A percentile compares a stretch with the other conserved stretches of the same genome.
These are phyloP conservation scores for Gymnodraco acuticeps DNA, from an alignment of 2,797 vertebrate genomes.

Conservation along the genomic window DNA sequence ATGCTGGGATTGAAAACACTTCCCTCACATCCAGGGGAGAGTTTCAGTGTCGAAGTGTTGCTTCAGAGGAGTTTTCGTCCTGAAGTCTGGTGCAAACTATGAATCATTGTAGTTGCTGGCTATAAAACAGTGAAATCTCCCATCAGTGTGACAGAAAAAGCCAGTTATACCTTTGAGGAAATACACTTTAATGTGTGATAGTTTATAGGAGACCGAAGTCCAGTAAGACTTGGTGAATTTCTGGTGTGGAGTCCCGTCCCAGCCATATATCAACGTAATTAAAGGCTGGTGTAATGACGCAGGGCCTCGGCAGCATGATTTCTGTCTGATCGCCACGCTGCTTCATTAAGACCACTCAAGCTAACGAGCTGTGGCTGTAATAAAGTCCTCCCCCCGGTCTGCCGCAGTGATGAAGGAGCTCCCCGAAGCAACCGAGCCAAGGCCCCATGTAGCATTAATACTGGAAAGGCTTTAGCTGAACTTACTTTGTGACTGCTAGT, in stretches of 20 bases:
- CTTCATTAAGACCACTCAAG: constrained; percentile 99
- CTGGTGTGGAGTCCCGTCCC: constrained; percentile 86
- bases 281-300: constrained; percentile 99
- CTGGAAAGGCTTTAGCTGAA: constrained; percentile 94
- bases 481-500: constrained; percentile 93
- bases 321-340: constrained; percentile 99
- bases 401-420: constrained; percentile 97
- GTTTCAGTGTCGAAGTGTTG: constrained; percentile 33
- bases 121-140: constrained; percentile 17
- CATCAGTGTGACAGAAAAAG: constrained; percentile 19
- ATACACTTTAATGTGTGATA: constrained; percentile 22
- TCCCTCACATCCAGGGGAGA: constrained; percentile 21
- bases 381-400: constrained; percentile 99
- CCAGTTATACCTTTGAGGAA: constrained; percentile 1
- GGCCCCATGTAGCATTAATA: constrained; percentile 90
- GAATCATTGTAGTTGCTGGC: background rate
- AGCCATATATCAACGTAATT: constrained; percentile 99
- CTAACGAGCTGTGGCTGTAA: constrained; percentile 99
- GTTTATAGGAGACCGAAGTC: constrained; percentile 76
- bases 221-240: constrained; percentile 85
- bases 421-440: constrained; percentile 91
- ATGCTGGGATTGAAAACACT: constrained; percentile 39
- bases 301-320: constrained; percentile 99
- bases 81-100: background rate
- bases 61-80: constrained; percentile 22